Evolutionary conservation across 2,797 vertebrate species (phyloP).

Genomic region (Bradypodion pumilum): DNA sequence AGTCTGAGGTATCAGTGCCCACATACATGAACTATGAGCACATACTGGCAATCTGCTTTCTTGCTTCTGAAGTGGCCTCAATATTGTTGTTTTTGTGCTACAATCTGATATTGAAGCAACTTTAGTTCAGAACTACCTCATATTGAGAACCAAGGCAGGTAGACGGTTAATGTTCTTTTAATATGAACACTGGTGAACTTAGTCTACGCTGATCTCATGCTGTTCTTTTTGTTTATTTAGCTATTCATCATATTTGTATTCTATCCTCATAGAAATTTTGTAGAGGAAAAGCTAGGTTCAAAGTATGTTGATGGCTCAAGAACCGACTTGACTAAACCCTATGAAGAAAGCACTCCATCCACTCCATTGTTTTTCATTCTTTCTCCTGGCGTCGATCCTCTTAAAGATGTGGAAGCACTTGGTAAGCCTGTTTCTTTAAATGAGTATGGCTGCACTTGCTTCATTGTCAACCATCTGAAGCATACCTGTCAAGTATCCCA

Average conservation of each 20-base stretch:
- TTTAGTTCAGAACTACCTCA: fast-evolving
- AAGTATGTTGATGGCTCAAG: conserved; percentile 76
- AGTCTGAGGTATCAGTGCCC: not conserved
- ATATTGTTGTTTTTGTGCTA: not conserved
- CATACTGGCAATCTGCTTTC: fast-evolving
- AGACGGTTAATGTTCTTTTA: not conserved
- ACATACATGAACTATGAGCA: not conserved
- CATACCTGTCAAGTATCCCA: not conserved
- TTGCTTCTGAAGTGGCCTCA: not conserved
- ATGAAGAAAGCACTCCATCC: conserved; percentile 76
- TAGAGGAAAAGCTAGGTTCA: conserved; percentile 81
- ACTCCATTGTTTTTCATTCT: conserved; percentile 86
- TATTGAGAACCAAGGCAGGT: not conserved
- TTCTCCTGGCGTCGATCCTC: conserved; percentile 80
- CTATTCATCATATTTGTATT: not conserved
- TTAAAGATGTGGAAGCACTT: conserved; percentile 82
- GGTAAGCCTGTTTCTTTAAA: conserved; percentile 62
- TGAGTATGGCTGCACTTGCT: not conserved
- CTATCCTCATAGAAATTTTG: conserved; percentile 75
- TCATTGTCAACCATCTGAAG: not conserved
- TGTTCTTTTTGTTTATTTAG: not conserved
- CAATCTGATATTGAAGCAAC: not conserved
- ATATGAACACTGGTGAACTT: not conserved
- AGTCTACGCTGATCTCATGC: too few relatives aligned
- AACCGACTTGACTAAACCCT: conserved; percentile 79